These are phyloP conservation scores for Cotesia chilonis DNA, from an alignment of 1,140 invertebrate genomes.

Conservation along the genomic window DNA sequence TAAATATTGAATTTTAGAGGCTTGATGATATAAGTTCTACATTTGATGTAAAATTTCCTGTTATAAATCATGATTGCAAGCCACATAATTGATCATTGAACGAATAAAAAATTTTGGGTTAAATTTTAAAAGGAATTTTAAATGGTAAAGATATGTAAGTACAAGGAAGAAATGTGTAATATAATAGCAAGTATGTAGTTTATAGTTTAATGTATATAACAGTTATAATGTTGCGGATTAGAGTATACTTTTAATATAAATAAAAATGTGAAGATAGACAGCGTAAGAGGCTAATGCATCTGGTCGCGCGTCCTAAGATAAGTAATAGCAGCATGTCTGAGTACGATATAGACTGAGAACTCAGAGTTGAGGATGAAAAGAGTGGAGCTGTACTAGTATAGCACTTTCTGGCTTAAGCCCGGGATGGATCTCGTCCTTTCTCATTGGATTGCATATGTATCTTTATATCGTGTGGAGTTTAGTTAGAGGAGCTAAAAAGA, in stretches of 20 bases:
- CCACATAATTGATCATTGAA: too few relatives aligned
- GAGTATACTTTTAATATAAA: slow-evolving; percentile 17
- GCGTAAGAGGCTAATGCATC: slow-evolving; percentile 24
- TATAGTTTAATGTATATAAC: slow-evolving; percentile 3
- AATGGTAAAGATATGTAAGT: too few relatives aligned
- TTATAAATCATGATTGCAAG: too few relatives aligned
- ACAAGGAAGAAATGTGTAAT: too few relatives aligned
- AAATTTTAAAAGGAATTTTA: too few relatives aligned
- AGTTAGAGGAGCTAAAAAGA: too few relatives aligned
- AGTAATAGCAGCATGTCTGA: slow-evolving; percentile 27
- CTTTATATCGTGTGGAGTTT: not conserved
- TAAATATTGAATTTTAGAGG: too few relatives aligned
- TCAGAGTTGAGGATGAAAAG: too few relatives aligned
- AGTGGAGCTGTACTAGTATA: not conserved
- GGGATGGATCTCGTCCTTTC: not conserved
- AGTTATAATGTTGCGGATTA: slow-evolving; percentile 11
- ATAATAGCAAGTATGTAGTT: not conserved
- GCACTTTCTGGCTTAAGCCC: slow-evolving; percentile 17
- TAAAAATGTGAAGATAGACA: not conserved
- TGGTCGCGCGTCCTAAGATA: slow-evolving; percentile 25
- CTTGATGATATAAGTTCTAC: too few relatives aligned
- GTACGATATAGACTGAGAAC: not conserved
- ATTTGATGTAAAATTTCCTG: too few relatives aligned
- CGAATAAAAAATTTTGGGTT: too few relatives aligned
- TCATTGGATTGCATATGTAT: slow-evolving; percentile 16